Base-by-base conservation (phyloP, 2,888 invertebrate genomes). In the Deilephila porcellus region DNA sequence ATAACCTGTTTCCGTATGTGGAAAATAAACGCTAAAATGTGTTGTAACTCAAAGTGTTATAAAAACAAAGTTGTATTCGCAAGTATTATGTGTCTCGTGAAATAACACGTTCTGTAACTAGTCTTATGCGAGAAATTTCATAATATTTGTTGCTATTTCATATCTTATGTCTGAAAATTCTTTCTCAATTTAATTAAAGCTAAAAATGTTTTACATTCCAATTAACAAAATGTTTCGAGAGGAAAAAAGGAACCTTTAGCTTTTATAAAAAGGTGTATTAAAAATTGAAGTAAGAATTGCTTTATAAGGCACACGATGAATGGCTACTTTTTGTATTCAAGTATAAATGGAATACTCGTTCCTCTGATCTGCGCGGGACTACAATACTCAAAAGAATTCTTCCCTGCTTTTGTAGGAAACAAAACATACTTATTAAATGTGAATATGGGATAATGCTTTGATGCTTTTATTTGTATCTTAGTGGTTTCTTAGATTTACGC, bases 1-100 rank as follows among this genome's bases (percentile, higher is more conserved):
- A 34, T 17, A 63, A 17, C 34, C 62, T 11, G 32, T 19, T 11
- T 37, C 37, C 34, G 20, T 20, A 45, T 34, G 45, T 67, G 20
- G 64, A 67, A 67, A 67, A 45, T 67, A 45, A 64, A 25, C 64
- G 45, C 20, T 45, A 45, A 14, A 67, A 20, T 67, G 45, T 67
- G 64, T 25, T 20, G 45, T 67, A 67, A 67, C 25, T 20, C 7
- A n/a, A 63, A 63, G 34, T 63, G 62, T 32, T 32, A 37, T n/a
- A 37, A 63, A 63, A 62, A 34, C 34, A 34, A 45, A 11, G 52
- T 52, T 6, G 52, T 67, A 52, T 64, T 67, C 67, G 45, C 67
- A 67, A 67, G 52, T 67, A 67, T 67, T 20, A 45, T 20, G 25
- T 45, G 52, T 3, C 20, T 67, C 6, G 17, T 52, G 67, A 67